phyloP scores from a whole-genome alignment of 2,797 vertebrate genomes.

The Enteromius treurensis region DNA sequence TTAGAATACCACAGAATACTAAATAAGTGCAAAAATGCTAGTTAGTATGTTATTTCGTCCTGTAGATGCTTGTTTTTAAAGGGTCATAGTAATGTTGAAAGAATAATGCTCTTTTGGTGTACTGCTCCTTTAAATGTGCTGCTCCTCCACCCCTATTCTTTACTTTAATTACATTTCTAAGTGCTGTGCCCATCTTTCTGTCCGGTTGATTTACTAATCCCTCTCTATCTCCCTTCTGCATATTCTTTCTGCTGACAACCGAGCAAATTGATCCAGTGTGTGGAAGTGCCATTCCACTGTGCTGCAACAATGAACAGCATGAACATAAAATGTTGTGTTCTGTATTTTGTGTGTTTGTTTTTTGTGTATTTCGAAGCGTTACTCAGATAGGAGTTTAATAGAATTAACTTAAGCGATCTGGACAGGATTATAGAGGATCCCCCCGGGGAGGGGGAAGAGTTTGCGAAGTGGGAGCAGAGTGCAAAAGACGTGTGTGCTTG shows the following conservation, averaged over 20 bases:
- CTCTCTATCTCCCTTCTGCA: neutral
- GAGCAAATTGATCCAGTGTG: constrained; percentile 41
- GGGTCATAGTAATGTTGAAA: neutral
- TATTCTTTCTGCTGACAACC: constrained; percentile 52
- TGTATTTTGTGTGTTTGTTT: constrained; percentile 2
- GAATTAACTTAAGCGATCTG: constrained; percentile 74
- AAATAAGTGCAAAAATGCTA: neutral
- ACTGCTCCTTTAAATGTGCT: constrained; percentile 44
- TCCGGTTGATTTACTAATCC: constrained; percentile 56
- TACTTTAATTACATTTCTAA: constrained; percentile 54
- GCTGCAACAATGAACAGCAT: constrained; percentile 21
- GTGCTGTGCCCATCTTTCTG: constrained; percentile 54
- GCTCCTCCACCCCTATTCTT: constrained; percentile 28
- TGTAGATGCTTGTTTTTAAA: neutral
- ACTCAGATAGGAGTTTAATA: constrained; percentile 75
- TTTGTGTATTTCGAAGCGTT: constrained; percentile 50
- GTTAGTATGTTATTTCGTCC: neutral
- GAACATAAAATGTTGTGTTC: constrained; percentile 7
- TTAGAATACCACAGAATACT: neutral
- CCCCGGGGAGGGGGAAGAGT: constrained; percentile 27
- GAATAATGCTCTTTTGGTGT: neutral
- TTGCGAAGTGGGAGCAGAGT: neutral
- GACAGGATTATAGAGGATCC: constrained; percentile 71
- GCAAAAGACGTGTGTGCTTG: constrained; percentile 18
- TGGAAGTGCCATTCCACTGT: constrained; percentile 25